These are phyloP conservation scores for Origma solitaria DNA, from an alignment of 2,113 vertebrate genomes.

Conservation along the genomic window DNA sequence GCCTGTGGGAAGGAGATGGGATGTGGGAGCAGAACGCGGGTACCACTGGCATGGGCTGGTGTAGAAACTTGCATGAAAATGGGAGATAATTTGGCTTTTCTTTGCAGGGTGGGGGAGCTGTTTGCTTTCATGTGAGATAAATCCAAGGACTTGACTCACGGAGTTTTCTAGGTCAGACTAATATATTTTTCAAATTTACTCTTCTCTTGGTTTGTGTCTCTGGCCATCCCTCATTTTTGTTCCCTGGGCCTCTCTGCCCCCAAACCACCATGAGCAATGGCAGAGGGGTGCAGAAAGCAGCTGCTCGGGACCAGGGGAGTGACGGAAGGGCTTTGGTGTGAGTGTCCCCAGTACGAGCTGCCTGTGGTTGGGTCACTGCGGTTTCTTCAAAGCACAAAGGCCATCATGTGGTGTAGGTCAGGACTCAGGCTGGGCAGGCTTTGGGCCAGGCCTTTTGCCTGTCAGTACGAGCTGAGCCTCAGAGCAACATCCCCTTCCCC, in stretches of 20 bases:
- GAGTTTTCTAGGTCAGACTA: not conserved
- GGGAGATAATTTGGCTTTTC: not conserved
- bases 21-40: fast-evolving
- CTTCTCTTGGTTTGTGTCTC: not conserved
- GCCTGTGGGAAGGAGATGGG: slow-evolving; percentile 52
- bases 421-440: not conserved
- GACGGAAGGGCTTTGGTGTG: not conserved
- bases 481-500: not conserved
- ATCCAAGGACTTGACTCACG: not conserved
- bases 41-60: fast-evolving
- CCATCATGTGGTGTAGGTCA: not conserved
- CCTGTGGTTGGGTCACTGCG: fast-evolving
- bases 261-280: not conserved
- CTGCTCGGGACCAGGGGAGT: not conserved
- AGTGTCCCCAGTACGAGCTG: not conserved
- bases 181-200: not conserved
- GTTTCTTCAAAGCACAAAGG: not conserved
- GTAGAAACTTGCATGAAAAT: not conserved
- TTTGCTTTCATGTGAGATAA: not conserved
- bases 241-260: not conserved
- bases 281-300: not conserved
- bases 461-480: fast-evolving
- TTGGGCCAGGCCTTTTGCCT: not conserved
- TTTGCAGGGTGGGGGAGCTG: not conserved
- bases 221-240: not conserved